These are phyloP conservation scores for Andrena dorsata DNA, from an alignment of 2,888 invertebrate genomes.

Conservation along the genomic window DNA sequence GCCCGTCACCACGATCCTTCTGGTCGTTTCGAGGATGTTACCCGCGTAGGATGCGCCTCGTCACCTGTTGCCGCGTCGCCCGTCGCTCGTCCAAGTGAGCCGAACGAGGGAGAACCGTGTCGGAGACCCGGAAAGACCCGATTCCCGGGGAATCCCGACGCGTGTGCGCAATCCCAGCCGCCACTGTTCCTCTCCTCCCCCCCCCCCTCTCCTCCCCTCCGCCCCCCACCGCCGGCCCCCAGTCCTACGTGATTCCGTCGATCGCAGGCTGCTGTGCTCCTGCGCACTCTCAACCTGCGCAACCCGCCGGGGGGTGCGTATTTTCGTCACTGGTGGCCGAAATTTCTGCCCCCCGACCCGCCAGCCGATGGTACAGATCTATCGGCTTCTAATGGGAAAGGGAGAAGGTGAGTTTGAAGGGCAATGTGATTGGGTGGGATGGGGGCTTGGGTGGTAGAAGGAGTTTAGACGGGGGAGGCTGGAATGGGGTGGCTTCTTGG, in stretches of 20 bases:
- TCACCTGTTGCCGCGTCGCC: conserved; percentile 82
- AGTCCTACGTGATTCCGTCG: conserved; percentile 22
- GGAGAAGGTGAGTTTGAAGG: too few relatives aligned
- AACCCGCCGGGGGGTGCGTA: conserved; percentile 7
- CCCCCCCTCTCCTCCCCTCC: too few relatives aligned
- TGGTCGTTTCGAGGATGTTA: conserved; percentile 26
- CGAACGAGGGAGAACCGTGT: conserved; percentile 79
- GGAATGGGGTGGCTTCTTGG: too few relatives aligned
- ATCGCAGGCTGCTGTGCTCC: conserved; percentile 43
- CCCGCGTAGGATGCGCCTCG: conserved; percentile 22
- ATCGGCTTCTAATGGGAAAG: too few relatives aligned
- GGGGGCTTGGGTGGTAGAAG: too few relatives aligned
- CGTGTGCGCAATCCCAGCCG: conserved; percentile 78
- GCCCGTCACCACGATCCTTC: conserved; percentile 7
- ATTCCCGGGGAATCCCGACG: conserved; percentile 83
- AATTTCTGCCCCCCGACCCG: conserved; percentile 21
- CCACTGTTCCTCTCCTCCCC: conserved; percentile 59
- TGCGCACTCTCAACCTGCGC: conserved; percentile 38
- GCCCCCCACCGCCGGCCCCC: not conserved
- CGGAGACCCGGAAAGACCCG: conserved; percentile 83
- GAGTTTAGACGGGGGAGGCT: too few relatives aligned
- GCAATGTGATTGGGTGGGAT: too few relatives aligned
- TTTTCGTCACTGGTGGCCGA: not conserved
- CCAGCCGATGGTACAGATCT: not conserved
- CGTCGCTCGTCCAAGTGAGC: conserved; percentile 71